Conservation (phyloP, 1,140 invertebrate genomes). For the Aplysia californica region DNA sequence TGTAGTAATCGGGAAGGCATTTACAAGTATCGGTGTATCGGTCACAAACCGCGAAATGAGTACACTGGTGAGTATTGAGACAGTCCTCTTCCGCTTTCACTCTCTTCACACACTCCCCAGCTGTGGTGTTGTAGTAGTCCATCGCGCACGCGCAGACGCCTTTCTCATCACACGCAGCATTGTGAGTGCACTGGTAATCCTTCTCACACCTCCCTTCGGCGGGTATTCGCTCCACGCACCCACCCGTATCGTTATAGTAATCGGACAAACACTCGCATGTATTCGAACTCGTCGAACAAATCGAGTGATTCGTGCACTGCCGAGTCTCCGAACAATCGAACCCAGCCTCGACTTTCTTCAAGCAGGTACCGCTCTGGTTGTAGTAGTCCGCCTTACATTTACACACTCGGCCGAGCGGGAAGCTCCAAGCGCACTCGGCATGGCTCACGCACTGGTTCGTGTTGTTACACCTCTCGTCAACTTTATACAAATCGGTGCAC, state of each 20-base stretch:
- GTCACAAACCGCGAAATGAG: too few relatives aligned
- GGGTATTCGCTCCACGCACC: background rate
- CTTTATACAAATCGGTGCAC: constrained; percentile 13
- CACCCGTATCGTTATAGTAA: background rate
- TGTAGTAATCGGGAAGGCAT: too few relatives aligned
- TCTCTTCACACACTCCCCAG: too few relatives aligned
- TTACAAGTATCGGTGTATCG: too few relatives aligned
- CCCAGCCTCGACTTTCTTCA: background rate
- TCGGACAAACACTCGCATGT: background rate
- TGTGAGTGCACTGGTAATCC: constrained; percentile 5
- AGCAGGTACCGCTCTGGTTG: background rate
- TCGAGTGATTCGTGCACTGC: background rate
- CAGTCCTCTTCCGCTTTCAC: too few relatives aligned
- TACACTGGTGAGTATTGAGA: too few relatives aligned
- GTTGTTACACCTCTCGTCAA: constrained; percentile 18
- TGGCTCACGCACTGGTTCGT: constrained; percentile 15
- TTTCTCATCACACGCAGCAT: background rate
- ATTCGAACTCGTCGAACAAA: background rate
- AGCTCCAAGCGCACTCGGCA: constrained; percentile 17
- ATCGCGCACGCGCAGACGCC: constrained; percentile 20
- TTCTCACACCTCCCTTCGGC: background rate
- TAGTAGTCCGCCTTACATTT: constrained; percentile 24
- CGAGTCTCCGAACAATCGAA: background rate
- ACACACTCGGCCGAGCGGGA: constrained; percentile 6
- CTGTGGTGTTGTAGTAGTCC: too few relatives aligned